Evolutionary conservation across 2,797 vertebrate genomes (phyloP).

Genomic region (Stomatorhinus walkeri): DNA sequence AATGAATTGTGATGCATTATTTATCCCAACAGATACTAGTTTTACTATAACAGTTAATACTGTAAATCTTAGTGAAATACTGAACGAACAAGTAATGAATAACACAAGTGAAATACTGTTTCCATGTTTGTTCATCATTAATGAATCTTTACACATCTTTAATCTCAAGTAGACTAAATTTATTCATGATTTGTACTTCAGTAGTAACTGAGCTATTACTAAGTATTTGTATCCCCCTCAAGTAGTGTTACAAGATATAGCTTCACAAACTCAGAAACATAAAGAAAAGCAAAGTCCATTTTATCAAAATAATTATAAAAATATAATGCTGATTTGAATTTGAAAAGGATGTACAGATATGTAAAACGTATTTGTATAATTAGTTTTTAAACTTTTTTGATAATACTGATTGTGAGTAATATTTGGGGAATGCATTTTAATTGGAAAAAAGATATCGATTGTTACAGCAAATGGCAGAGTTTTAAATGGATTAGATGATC

Average conservation of each 20-base stretch:
- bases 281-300: not conserved
- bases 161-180: not conserved
- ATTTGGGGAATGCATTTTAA: not conserved
- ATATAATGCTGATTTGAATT: not conserved
- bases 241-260: not conserved
- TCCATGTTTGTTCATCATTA: no score
- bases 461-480: not conserved
- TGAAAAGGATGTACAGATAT: not conserved
- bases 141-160: not conserved
- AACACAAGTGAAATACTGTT: no score
- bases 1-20: not conserved
- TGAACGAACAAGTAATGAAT: no score
- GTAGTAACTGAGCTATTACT: not conserved
- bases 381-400: not conserved
- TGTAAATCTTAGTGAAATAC: no score
- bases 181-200: not conserved
- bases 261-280: not conserved
- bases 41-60: no score
- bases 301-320: not conserved
- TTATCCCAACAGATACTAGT: no score
- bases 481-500: not conserved
- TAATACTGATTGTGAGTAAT: not conserved
- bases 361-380: not conserved
- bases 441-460: not conserved
- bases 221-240: not conserved